These are phyloP conservation scores for Bubalus kerabau DNA, from an alignment of 2,113 vertebrate species.

Conservation along the genomic window DNA sequence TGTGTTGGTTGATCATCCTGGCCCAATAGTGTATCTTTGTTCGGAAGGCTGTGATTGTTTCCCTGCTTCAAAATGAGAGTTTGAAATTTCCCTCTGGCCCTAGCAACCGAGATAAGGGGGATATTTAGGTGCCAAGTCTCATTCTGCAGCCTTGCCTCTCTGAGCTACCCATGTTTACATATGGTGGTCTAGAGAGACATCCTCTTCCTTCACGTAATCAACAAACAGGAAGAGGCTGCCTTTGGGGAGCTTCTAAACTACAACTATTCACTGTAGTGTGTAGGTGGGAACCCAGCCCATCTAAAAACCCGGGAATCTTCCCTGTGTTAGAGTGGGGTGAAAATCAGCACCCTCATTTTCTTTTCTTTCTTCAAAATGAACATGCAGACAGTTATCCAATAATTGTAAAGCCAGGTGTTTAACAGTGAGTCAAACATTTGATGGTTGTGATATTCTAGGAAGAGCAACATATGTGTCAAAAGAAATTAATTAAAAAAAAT, in stretches of 20 bases:
- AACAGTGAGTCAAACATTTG: background rate
- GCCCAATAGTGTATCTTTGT: background rate
- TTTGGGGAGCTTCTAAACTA: background rate
- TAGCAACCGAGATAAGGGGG: background rate
- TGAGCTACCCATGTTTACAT: background rate
- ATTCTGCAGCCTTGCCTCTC: background rate
- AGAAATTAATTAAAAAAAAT: background rate
- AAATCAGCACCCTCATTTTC: background rate
- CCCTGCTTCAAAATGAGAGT: background rate
- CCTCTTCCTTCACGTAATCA: background rate
- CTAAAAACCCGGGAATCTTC: background rate
- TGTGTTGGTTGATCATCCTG: background rate
- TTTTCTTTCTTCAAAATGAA: background rate
- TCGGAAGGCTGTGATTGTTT: background rate
- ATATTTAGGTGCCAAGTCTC: background rate
- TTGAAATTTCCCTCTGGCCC: background rate
- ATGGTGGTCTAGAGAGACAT: background rate
- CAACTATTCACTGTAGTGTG: background rate
- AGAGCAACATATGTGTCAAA: background rate
- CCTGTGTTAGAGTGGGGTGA: background rate
- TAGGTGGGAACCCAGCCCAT: background rate
- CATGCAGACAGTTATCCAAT: background rate
- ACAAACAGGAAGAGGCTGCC: background rate
- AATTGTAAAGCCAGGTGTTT: conserved; percentile 22
- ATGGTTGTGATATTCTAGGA: background rate